Evolutionary conservation across 2,888 invertebrate species (phyloP).

Genomic region (Caenorhabditis sp.): DNA sequence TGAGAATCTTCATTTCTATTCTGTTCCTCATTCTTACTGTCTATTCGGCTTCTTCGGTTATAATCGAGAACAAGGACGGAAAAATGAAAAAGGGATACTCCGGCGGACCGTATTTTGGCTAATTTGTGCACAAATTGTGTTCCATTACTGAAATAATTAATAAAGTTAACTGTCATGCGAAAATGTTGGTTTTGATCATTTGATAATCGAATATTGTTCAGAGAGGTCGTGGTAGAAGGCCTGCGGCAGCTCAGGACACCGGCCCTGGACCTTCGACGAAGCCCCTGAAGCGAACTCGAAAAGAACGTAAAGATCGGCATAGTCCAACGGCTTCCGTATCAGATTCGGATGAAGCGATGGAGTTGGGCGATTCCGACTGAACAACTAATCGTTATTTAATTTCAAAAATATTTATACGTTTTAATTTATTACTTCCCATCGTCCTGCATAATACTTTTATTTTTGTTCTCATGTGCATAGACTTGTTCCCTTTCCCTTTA

Average conservation of each 20-base stretch:
- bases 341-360: no score
- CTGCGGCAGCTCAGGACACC: not conserved
- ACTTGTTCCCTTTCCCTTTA: constrained; percentile 9
- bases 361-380: not conserved
- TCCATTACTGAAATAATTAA: no score
- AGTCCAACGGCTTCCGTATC: not conserved
- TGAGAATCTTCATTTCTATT: constrained; percentile 14
- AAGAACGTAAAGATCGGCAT: not conserved
- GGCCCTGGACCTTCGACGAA: constrained; percentile 3
- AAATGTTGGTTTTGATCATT: no score
- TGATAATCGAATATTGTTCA: not conserved
- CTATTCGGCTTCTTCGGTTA: constrained; percentile 39
- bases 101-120: constrained; percentile 47
- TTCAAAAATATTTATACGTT: not conserved
- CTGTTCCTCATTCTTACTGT: constrained; percentile 39
- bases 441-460: not conserved
- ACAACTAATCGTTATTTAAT: not conserved
- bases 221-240: constrained; percentile 36
- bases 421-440: not conserved
- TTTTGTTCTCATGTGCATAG: not conserved
- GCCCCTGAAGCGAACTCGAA: constrained; percentile 10
- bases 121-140: no score
- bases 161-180: no score
- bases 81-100: constrained; percentile 52
- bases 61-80: constrained; percentile 52